A percentile compares a stretch with the other conserved stretches of the same genome.
Conservation (phyloP, 2,113 vertebrate genomes). For the Craseonycteris thonglongyai region DNA sequence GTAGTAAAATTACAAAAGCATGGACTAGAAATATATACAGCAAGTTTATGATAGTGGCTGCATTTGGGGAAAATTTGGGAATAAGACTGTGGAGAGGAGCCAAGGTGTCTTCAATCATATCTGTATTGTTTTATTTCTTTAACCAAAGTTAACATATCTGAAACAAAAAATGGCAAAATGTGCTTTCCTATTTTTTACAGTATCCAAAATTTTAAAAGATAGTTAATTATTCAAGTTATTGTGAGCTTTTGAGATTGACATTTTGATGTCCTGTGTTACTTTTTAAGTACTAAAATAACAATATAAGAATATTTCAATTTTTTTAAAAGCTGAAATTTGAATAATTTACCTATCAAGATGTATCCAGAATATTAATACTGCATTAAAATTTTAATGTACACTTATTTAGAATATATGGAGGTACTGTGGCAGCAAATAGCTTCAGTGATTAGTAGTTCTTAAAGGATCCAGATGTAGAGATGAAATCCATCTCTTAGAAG, state of each 20-base stretch:
- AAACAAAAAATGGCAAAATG: background rate
- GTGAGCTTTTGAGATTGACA: background rate
- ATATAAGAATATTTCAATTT: background rate
- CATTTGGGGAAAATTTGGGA: background rate
- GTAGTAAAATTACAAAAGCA: background rate
- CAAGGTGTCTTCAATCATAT: background rate
- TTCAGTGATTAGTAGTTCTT: background rate
- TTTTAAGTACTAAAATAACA: background rate
- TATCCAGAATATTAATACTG: background rate
- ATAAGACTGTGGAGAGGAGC: background rate
- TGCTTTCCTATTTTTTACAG: background rate
- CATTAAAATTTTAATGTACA: background rate
- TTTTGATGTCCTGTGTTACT: background rate
- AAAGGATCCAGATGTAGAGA: background rate
- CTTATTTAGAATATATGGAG: background rate
- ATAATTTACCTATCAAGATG: background rate
- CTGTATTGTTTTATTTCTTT: background rate
- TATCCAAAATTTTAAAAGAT: background rate
- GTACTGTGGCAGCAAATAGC: background rate
- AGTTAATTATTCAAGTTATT: background rate
- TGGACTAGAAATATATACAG: background rate
- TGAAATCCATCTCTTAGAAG: background rate
- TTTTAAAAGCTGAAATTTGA: background rate
- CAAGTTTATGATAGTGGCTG: background rate
- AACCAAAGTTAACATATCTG: background rate